Conservation (phyloP, 1,140 invertebrate genomes). For the Drosophila carrolli region DNA sequence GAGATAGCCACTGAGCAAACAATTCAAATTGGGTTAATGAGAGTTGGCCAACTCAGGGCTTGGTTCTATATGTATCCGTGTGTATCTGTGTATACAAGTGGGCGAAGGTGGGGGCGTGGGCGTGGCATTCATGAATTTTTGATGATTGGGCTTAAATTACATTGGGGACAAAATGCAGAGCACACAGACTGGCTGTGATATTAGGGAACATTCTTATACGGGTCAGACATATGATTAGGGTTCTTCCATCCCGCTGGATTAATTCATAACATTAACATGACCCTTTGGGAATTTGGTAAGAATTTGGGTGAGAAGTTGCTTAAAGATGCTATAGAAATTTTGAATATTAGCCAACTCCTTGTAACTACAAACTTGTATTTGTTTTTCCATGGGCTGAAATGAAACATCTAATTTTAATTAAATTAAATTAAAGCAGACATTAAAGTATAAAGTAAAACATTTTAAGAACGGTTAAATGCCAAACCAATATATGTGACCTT, state of each 20-base stretch:
- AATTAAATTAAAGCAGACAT: no score
- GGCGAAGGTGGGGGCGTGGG: conserved; percentile 1
- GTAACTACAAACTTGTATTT: no score
- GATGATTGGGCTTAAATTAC: conserved; percentile 49
- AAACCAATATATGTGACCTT: conserved; percentile 2
- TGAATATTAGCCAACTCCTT: no score
- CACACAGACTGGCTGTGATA: not conserved
- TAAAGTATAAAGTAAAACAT: no score
- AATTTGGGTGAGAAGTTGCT: no score
- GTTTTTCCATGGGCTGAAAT: no score
- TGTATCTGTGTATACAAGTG: not conserved
- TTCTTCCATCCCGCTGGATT: conserved; percentile 2
- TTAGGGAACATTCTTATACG: not conserved
- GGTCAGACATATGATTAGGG: conserved; percentile 1
- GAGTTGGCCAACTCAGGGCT: conserved; percentile 34
- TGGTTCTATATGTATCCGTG: conserved; percentile 17
- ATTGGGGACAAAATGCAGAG: conserved; percentile 11
- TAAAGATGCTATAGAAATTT: no score
- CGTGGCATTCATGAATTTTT: conserved; percentile 33
- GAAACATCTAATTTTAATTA: not conserved
- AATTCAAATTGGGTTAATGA: conserved; percentile 70
- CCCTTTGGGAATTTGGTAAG: not conserved
- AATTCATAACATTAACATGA: not conserved
- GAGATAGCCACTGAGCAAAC: conserved; percentile 14
- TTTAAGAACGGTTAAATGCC: not conserved